phyloP scores from a whole-genome alignment of 2,888 invertebrate genomes.

The Glyphotaelius pellucidus region DNA sequence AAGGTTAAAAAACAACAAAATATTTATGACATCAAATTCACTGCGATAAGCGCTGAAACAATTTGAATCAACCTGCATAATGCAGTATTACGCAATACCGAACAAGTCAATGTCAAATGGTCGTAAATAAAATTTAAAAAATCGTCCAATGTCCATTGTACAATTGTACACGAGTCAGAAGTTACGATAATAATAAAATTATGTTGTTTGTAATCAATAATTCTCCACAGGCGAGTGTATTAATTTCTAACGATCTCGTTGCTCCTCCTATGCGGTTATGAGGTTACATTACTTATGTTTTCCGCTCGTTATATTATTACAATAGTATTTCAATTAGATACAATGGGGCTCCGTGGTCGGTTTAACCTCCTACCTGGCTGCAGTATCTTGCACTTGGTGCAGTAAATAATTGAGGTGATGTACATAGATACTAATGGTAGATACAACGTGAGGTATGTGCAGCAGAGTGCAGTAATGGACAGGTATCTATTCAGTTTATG shows the following conservation, averaged over 20 bases:
- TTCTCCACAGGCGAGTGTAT: background rate
- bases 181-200: background rate
- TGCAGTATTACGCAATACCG: background rate
- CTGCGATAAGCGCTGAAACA: background rate
- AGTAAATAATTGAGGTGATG: background rate
- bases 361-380: background rate
- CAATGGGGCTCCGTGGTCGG: background rate
- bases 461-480: background rate
- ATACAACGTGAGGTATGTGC: background rate
- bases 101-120: background rate
- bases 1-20: background rate
- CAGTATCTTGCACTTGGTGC: background rate
- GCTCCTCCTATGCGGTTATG: conserved; percentile 4
- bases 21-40: background rate
- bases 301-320: background rate
- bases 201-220: background rate
- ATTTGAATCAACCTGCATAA: background rate
- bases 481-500: background rate
- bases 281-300: conserved; percentile 15
- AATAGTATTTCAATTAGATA: conserved; percentile 11
- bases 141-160: background rate
- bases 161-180: background rate
- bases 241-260: conserved; percentile 10
- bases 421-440: background rate
- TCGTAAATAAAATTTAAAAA: background rate